Conservation (phyloP, 2,888 invertebrate species). For the Scotopteryx bipunctaria region DNA sequence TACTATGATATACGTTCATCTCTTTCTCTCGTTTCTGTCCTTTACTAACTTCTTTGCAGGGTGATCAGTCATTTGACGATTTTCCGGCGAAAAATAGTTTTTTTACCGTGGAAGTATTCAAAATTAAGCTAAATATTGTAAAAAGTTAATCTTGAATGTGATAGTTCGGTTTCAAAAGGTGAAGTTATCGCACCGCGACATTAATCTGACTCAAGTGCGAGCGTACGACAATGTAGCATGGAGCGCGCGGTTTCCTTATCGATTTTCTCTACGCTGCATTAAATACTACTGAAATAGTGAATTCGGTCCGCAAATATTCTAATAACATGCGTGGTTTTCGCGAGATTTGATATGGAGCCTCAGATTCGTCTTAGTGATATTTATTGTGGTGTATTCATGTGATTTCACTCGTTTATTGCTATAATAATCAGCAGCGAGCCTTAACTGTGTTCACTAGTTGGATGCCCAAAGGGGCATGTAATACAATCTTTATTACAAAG, state of each 20-base stretch:
- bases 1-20: constrained; percentile 55
- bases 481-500: constrained; percentile 29
- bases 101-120: constrained; percentile 7
- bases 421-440: constrained; percentile 18
- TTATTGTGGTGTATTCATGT: constrained; percentile 36
- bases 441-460: constrained; percentile 23
- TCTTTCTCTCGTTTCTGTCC: constrained; percentile 59
- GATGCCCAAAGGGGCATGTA: constrained; percentile 33
- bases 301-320: constrained; percentile 67
- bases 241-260: constrained; percentile 78
- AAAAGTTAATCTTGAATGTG: constrained; percentile 1
- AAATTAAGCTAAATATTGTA: constrained; percentile 14
- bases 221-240: constrained; percentile 66
- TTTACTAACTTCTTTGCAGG: constrained; percentile 53
- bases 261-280: constrained; percentile 82
- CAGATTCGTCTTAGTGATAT: constrained; percentile 43
- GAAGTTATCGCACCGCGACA: constrained; percentile 60
- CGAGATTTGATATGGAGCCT: constrained; percentile 47
- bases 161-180: constrained; percentile 43
- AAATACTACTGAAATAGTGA: constrained; percentile 74
- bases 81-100: constrained; percentile 35
- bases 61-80: constrained; percentile 50
- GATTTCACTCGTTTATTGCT: constrained; percentile 13
- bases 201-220: constrained; percentile 55
- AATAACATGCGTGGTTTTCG: constrained; percentile 58